Percentiles rank a stretch among this genome's conserved stretches.
phyloP scores from a whole-genome alignment of 2,888 invertebrate species.

The Oxycera nigricornis region DNA sequence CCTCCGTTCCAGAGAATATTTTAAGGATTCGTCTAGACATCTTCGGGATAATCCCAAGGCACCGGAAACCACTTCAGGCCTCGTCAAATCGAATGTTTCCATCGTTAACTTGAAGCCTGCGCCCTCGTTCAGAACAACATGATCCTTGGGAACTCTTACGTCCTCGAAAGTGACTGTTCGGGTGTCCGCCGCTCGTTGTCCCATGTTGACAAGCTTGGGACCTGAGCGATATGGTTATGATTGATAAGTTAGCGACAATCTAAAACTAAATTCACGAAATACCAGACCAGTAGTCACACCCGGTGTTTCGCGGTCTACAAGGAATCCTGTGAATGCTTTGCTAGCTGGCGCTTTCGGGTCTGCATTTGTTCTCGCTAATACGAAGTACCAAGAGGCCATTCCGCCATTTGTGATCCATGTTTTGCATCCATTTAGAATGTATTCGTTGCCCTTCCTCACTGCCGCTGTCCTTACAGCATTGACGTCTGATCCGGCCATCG shows the following conservation, averaged over 20 bases:
- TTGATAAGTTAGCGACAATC: too few relatives aligned
- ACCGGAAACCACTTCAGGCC: constrained; percentile 81
- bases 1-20: constrained; percentile 86
- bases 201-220: constrained; percentile 76
- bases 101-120: constrained; percentile 78
- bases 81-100: constrained; percentile 75
- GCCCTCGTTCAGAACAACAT: constrained; percentile 72
- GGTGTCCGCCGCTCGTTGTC: constrained; percentile 76
- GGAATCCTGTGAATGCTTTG: constrained; percentile 82
- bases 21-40: constrained; percentile 85
- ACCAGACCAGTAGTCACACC: constrained; percentile 72
- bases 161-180: constrained; percentile 77
- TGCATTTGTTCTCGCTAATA: constrained; percentile 84
- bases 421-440: constrained; percentile 88
- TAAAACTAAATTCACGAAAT: too few relatives aligned
- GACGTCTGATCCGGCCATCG: constrained; percentile 91
- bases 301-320: constrained; percentile 72
- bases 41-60: constrained; percentile 86
- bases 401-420: constrained; percentile 98
- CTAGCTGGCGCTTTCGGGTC: constrained; percentile 85
- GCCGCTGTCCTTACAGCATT: constrained; percentile 84
- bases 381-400: constrained; percentile 91
- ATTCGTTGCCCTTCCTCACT: constrained; percentile 89
- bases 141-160: constrained; percentile 74
- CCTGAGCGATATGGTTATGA: too few relatives aligned